Conservation (phyloP, 2,797 vertebrate genomes). For the Phylloscopus collybita region DNA sequence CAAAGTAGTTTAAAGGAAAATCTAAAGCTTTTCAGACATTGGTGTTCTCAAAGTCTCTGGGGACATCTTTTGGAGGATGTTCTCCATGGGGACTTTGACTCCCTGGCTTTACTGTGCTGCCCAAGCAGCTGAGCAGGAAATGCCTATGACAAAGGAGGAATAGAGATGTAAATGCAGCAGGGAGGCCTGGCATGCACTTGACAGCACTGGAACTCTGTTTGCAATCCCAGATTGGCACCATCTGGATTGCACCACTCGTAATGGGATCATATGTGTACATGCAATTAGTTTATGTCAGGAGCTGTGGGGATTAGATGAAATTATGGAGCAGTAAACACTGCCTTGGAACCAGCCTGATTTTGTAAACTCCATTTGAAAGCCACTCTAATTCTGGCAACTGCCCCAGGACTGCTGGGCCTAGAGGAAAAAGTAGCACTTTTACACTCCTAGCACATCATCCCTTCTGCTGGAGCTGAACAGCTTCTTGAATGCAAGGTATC, state of each 20-base stretch:
- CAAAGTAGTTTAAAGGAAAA: background rate
- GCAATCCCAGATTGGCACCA: conserved; percentile 52
- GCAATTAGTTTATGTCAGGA: conserved; percentile 67
- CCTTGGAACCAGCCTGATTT: conserved; percentile 50
- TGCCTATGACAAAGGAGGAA: background rate
- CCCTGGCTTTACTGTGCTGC: background rate
- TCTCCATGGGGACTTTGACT: background rate
- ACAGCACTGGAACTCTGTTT: conserved; percentile 27
- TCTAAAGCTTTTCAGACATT: background rate
- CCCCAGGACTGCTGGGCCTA: background rate
- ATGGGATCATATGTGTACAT: conserved; percentile 53
- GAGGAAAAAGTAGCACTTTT: background rate
- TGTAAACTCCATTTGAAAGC: conserved; percentile 55
- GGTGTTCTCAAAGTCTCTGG: background rate
- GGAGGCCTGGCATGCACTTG: background rate
- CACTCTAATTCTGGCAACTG: conserved; percentile 25
- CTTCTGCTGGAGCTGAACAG: background rate
- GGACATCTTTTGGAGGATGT: background rate
- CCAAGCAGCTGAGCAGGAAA: background rate
- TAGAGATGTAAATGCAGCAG: conserved; percentile 15
- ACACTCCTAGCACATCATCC: background rate
- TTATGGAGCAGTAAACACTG: conserved; percentile 40
- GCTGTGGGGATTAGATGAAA: conserved; percentile 57
- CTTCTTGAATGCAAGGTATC: background rate
- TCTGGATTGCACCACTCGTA: conserved; percentile 56